These are phyloP conservation scores for Hemicordylus capensis DNA, from an alignment of 2,113 vertebrate genomes.

Conservation along the genomic window DNA sequence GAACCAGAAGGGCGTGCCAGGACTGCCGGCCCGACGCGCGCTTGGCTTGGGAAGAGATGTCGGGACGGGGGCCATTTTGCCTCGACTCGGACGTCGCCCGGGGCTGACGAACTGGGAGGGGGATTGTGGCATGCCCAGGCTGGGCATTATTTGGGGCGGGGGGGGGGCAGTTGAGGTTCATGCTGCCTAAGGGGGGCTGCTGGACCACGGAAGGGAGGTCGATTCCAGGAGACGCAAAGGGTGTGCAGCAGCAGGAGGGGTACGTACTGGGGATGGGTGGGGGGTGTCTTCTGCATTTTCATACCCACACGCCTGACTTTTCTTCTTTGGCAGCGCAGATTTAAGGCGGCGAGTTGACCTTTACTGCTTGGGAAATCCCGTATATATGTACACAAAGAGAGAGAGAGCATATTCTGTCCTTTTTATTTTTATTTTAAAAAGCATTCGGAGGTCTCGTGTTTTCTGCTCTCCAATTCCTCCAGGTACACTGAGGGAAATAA, in stretches of 20 bases:
- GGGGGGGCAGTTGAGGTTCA: not conserved
- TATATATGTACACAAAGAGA: too few species aligned
- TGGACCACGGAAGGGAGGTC: too few species aligned
- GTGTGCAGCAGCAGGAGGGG: too few species aligned
- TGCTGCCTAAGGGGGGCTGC: too few species aligned
- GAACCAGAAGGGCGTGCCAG: not conserved
- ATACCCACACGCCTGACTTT: not conserved
- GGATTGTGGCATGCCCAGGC: not conserved
- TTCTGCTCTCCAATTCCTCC: not conserved
- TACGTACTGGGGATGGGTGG: too few species aligned
- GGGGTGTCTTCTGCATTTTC: too few species aligned
- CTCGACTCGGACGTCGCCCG: not conserved
- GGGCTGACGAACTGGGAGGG: not conserved
- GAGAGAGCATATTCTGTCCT: too few species aligned
- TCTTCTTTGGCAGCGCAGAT: too few species aligned
- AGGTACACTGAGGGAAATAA: too few species aligned
- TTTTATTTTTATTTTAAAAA: too few species aligned
- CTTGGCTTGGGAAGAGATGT: not conserved
- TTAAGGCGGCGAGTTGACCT: not conserved
- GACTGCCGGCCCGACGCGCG: not conserved
- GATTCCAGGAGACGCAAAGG: too few species aligned
- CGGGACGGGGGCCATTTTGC: not conserved
- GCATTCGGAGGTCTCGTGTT: not conserved
- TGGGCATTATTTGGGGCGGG: too few species aligned
- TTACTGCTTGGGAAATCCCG: not conserved